Conservation (phyloP, 2,113 vertebrate species). For the Elephantulus edwardii region DNA sequence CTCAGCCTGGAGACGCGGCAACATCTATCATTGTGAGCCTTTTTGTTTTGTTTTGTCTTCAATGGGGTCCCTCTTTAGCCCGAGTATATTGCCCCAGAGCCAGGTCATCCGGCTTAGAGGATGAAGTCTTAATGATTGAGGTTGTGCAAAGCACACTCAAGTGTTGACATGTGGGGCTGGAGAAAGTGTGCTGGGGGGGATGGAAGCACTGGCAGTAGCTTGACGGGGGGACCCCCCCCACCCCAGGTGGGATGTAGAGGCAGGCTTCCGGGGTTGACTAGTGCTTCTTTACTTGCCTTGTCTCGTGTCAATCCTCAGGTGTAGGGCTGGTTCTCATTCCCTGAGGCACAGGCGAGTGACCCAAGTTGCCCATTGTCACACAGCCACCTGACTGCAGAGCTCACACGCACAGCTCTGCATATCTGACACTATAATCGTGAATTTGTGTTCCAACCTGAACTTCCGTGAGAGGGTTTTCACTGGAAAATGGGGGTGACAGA, state of each 20-base stretch:
- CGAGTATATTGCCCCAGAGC: slow-evolving; percentile 12
- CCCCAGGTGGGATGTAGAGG: neutral
- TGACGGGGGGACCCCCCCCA: neutral
- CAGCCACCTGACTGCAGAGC: neutral
- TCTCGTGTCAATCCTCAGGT: slow-evolving; percentile 26
- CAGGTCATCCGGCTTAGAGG: slow-evolving; percentile 50
- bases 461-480: neutral
- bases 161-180: neutral
- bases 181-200: neutral
- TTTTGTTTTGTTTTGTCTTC: slow-evolving; percentile 54
- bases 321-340: neutral
- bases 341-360: neutral
- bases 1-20: slow-evolving; percentile 19
- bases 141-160: slow-evolving; percentile 26
- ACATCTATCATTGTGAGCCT: slow-evolving; percentile 26
- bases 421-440: neutral
- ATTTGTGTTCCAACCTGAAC: neutral
- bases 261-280: neutral
- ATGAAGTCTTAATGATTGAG: slow-evolving; percentile 59
- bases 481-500: neutral
- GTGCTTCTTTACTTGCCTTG: neutral
- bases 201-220: slow-evolving; percentile 44
- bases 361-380: slow-evolving; percentile 20
- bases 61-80: slow-evolving; percentile 70
- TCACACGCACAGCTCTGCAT: neutral